A percentile compares a stretch with the other conserved stretches of the same genome.
Evolutionary conservation across 2,888 invertebrate species (phyloP).

Genomic region (Drosophila anceps): DNA sequence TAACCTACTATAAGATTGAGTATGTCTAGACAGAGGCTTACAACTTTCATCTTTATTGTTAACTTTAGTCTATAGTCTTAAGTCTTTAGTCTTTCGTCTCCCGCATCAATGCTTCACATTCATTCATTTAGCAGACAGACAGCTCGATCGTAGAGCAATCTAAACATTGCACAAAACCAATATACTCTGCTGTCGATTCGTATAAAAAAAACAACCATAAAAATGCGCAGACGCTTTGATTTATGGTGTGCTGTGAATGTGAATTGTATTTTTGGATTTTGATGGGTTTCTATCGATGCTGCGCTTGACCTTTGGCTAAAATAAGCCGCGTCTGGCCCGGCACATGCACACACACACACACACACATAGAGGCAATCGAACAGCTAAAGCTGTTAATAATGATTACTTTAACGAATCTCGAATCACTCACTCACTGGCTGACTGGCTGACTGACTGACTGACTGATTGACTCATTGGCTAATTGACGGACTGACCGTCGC

Average conservation of each 20-base stretch:
- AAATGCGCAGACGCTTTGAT: slow-evolving; percentile 52
- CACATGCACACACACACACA: slow-evolving; percentile 19
- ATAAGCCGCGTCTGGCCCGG: slow-evolving; percentile 65
- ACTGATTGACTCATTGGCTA: slow-evolving; percentile 25
- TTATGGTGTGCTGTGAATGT: slow-evolving; percentile 49
- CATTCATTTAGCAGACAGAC: neutral
- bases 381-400: slow-evolving; percentile 63
- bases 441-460: slow-evolving; percentile 19
- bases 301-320: slow-evolving; percentile 74
- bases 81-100: neutral
- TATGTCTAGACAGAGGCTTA: no score
- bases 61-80: neutral
- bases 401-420: slow-evolving; percentile 71
- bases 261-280: slow-evolving; percentile 57
- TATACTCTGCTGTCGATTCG: neutral
- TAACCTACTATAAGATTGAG: no score
- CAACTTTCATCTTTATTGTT: no score
- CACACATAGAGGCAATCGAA: slow-evolving; percentile 1
- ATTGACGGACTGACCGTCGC: slow-evolving; percentile 38
- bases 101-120: neutral
- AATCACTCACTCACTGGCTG: slow-evolving; percentile 19
- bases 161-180: slow-evolving; percentile 1
- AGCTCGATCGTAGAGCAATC: neutral
- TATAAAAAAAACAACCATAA: slow-evolving; percentile 14
- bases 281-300: slow-evolving; percentile 56